Percentiles rank a stretch among this genome's conserved stretches.
These are phyloP conservation scores for Galeruca laticollis DNA, from an alignment of 2,888 invertebrate genomes.

Conservation along the genomic window DNA sequence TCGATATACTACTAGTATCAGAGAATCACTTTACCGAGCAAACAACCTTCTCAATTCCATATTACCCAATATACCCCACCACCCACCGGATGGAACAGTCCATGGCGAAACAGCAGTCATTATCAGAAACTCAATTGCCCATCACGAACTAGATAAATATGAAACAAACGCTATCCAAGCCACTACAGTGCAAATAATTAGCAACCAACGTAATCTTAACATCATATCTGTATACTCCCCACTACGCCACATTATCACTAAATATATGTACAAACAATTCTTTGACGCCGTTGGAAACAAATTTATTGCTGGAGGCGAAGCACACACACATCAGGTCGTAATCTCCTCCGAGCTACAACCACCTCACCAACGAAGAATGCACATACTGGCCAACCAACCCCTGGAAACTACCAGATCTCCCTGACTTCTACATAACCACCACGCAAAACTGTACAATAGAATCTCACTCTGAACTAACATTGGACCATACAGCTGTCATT, in stretches of 20 bases:
- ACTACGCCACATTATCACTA: neutral
- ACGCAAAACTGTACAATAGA: no score
- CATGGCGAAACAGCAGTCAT: no score
- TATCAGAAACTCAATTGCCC: neutral
- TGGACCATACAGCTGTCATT: no score
- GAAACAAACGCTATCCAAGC: no score
- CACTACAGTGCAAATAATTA: neutral
- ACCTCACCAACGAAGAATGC: no score
- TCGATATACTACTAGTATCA: no score
- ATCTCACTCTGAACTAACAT: no score
- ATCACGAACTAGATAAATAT: neutral
- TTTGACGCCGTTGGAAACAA: neutral
- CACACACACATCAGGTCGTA: neutral
- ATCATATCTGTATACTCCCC: neutral
- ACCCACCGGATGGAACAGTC: no score
- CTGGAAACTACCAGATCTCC: no score
- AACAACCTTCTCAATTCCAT: neutral
- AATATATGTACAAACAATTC: neutral
- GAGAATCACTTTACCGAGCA: conserved; percentile 2
- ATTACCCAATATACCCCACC: neutral
- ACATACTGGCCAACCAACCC: conserved; percentile 7
- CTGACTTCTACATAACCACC: no score
- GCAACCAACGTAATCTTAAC: neutral
- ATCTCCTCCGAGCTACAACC: neutral
- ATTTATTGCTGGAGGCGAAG: neutral